A percentile compares a stretch with the other conserved stretches of the same genome.
Conservation (phyloP, 1,140 invertebrate genomes). For the Anthonomus grandis region DNA sequence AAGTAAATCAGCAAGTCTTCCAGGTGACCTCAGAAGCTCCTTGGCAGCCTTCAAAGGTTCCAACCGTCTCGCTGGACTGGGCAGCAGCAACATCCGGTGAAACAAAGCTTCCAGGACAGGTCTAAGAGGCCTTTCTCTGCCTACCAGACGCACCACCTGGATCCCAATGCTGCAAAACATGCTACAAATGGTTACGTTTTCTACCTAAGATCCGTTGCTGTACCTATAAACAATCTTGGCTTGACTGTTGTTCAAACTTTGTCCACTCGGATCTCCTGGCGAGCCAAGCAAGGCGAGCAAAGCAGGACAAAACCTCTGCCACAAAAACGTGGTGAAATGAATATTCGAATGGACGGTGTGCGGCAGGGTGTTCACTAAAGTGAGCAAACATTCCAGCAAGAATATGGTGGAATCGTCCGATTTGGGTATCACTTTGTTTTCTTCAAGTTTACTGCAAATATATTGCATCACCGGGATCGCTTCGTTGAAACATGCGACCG, state of each 20-base stretch:
- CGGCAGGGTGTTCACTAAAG: slow-evolving; percentile 76
- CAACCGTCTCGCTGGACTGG: slow-evolving; percentile 75
- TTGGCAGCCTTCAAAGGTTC: slow-evolving; percentile 80
- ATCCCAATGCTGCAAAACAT: slow-evolving; percentile 71
- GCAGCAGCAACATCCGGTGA: slow-evolving; percentile 86
- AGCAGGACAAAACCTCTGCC: slow-evolving; percentile 89
- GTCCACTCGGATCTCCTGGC: slow-evolving; percentile 63
- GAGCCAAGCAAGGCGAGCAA: slow-evolving; percentile 82
- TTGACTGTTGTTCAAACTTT: slow-evolving; percentile 72
- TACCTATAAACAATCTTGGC: slow-evolving; percentile 85
- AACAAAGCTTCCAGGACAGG: slow-evolving; percentile 89
- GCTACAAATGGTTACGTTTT: slow-evolving; percentile 14
- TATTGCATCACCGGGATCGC: slow-evolving; percentile 86
- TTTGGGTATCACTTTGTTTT: slow-evolving; percentile 70
- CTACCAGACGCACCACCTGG: slow-evolving; percentile 81
- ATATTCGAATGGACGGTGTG: slow-evolving; percentile 75
- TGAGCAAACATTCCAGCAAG: slow-evolving; percentile 81
- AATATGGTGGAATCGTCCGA: slow-evolving; percentile 67
- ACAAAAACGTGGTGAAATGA: slow-evolving; percentile 81
- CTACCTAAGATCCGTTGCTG: background rate
- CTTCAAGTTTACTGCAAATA: slow-evolving; percentile 79
- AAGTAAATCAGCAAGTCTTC: slow-evolving; percentile 67
- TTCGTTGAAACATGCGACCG: slow-evolving; percentile 85
- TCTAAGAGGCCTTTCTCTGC: slow-evolving; percentile 74
- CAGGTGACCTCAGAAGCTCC: slow-evolving; percentile 70